Conservation (phyloP, 2,797 vertebrate genomes). For the Cetoscarus ocellatus region DNA sequence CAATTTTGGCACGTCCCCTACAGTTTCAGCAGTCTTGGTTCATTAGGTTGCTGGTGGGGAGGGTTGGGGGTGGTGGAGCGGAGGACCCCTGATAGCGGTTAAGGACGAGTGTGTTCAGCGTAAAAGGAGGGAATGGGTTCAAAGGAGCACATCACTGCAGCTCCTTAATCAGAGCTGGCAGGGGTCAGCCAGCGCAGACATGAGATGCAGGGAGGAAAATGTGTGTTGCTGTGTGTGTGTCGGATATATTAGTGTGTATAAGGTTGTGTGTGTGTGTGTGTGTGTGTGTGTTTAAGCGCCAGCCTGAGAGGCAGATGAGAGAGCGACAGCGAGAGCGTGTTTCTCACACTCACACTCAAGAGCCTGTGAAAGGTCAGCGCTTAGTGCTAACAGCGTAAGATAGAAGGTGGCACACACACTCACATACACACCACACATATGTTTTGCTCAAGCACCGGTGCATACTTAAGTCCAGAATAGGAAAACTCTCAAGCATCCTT, state of each 20-base stretch:
- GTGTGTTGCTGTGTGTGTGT: constrained; percentile 45
- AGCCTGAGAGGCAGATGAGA: constrained; percentile 78
- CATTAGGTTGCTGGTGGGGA: constrained; percentile 78
- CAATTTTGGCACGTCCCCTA: constrained; percentile 53
- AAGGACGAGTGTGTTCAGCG: constrained; percentile 91
- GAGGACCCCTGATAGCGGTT: constrained; percentile 90
- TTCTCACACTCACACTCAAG: constrained; percentile 92
- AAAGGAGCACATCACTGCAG: constrained; percentile 94
- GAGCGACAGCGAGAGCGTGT: constrained; percentile 89
- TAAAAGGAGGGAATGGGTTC: constrained; percentile 91
- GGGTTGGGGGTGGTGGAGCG: constrained; percentile 65
- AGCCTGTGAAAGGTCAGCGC: constrained; percentile 90
- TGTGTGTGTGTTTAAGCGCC: constrained; percentile 34
- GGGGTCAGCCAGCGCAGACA: constrained; percentile 89
- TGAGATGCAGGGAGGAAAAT: constrained; percentile 62
- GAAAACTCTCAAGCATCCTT: constrained; percentile 64
- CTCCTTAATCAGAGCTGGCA: constrained; percentile 95
- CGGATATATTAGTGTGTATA: constrained; percentile 27
- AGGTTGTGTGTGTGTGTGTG: constrained; percentile 36
- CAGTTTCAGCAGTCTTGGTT: constrained; percentile 72
- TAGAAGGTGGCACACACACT: constrained; percentile 56
- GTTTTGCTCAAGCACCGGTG: constrained; percentile 36
- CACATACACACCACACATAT: constrained; percentile 35
- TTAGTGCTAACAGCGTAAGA: constrained; percentile 83
- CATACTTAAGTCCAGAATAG: constrained; percentile 74